Evolutionary conservation across 2,888 invertebrate genomes (phyloP).

Genomic region (Sphecodes monilicornis): DNA sequence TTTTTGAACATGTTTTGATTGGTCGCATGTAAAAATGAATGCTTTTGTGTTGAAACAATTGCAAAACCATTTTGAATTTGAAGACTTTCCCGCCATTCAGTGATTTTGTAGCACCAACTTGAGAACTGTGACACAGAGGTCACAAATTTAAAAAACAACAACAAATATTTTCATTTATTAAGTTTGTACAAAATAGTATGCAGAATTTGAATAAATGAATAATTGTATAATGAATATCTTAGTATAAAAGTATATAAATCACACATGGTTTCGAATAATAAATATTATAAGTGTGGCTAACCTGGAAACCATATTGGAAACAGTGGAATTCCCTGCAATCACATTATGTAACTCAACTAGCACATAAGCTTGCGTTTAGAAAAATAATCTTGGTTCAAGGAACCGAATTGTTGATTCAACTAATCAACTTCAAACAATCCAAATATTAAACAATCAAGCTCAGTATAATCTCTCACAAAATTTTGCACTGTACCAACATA

Average conservation of each 20-base stretch:
- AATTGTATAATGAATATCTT: neutral
- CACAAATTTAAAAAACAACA: too few species aligned
- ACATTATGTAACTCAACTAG: neutral
- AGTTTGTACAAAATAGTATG: too few species aligned
- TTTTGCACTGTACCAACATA: neutral
- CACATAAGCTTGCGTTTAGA: neutral
- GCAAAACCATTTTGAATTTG: too few species aligned
- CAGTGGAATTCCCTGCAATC: neutral
- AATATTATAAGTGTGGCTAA: neutral
- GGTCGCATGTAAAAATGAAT: too few species aligned
- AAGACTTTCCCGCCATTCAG: too few species aligned
- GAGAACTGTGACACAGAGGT: too few species aligned
- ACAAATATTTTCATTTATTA: too few species aligned
- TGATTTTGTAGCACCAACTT: too few species aligned
- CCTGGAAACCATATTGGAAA: neutral
- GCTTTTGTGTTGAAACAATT: too few species aligned
- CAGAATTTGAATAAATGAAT: too few species aligned
- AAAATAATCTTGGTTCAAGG: neutral
- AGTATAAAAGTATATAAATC: neutral
- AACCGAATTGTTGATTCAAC: neutral
- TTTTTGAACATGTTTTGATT: neutral
- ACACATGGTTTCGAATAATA: neutral
- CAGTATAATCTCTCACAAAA: neutral
- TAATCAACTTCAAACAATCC: neutral
- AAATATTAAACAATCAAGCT: neutral